Evolutionary conservation across 2,888 invertebrate genomes (phyloP), one percentile per base, ranked within the genome.

Genomic region (Acronicta alni): DNA sequence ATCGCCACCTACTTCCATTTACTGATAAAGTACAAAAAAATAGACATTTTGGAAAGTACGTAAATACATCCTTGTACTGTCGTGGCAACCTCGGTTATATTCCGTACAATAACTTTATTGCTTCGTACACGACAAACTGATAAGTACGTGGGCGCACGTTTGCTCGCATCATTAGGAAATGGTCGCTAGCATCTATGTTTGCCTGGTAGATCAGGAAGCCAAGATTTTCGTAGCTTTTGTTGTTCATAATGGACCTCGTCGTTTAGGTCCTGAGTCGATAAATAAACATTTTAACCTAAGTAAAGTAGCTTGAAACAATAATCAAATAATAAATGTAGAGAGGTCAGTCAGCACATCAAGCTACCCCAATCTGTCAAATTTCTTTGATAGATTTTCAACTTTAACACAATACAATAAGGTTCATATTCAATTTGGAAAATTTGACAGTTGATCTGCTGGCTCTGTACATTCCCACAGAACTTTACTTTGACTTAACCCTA

Each of bases 101-200:
- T 26, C 8, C 9, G 8, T 12, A 47, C 14, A 39, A 23, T 54
- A 52, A 48, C 38, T 52, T 44, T 35, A 61, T 53, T 43, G 26
- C 26, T 32, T 37, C 46, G 20, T 37, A 45, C 30, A n/a, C 20
- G 32, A 18, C 44, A 44, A 52, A 41, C 42, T 61, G 61, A 70
- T 61, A 61, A 51, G 58, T 59, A 73, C 70, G 73, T 74, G 74
- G 44, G 44, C 16, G 57, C 67, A 67, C 67, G 67, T 64, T 70
- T 67, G 64, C 41, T 59, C 37, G 46, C 53, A 17, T 74, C 48
- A 55, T 59, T 57, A 61, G 51, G 20, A 65, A 49, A 64, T 51
- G 61, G 17, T 48, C 42, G 32, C 52, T 60, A 49, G 54, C 23
- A 49, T 60, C 42, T 41, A 56, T 63, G 49, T 56, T 53, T 54